Conservation (phyloP, 2,888 invertebrate species). For the Arrhopalites spinosus region DNA sequence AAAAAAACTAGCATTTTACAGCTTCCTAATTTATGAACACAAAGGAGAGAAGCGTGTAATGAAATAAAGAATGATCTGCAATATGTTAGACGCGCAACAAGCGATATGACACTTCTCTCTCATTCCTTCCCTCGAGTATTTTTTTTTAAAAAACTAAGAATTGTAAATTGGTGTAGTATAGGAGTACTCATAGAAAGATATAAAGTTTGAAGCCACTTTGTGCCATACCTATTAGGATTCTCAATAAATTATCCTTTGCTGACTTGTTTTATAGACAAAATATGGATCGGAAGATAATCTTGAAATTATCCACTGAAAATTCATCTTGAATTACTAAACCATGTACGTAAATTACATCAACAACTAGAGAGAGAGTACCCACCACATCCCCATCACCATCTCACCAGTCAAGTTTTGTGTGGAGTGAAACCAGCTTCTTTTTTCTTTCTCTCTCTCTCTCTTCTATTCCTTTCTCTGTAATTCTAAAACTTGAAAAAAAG, state of each 20-base stretch:
- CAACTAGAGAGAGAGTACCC: background rate
- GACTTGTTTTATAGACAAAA: slow-evolving; percentile 20
- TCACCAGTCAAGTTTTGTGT: no score
- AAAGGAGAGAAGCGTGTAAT: slow-evolving; percentile 49
- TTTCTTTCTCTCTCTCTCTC: background rate
- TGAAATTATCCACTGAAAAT: slow-evolving; percentile 29
- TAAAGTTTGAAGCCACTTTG: background rate
- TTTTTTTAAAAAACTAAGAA: no score
- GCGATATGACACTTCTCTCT: slow-evolving; percentile 39
- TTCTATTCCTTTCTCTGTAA: no score
- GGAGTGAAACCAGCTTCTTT: background rate
- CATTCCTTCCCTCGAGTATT: background rate
- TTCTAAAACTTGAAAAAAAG: background rate
- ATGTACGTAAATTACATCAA: slow-evolving; percentile 26
- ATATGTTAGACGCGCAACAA: slow-evolving; percentile 53
- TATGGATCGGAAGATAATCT: slow-evolving; percentile 22
- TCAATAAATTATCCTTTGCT: slow-evolving; percentile 21
- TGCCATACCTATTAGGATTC: slow-evolving; percentile 3
- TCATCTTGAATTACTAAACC: slow-evolving; percentile 22
- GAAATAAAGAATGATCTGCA: slow-evolving; percentile 54
- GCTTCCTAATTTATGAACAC: slow-evolving; percentile 54
- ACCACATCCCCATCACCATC: no score
- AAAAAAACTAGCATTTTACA: slow-evolving; percentile 53
- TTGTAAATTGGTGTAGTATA: no score
- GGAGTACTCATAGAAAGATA: background rate